Base-by-base conservation (phyloP, 1,140 invertebrate genomes). In the Trialeurodes vaporariorum region DNA sequence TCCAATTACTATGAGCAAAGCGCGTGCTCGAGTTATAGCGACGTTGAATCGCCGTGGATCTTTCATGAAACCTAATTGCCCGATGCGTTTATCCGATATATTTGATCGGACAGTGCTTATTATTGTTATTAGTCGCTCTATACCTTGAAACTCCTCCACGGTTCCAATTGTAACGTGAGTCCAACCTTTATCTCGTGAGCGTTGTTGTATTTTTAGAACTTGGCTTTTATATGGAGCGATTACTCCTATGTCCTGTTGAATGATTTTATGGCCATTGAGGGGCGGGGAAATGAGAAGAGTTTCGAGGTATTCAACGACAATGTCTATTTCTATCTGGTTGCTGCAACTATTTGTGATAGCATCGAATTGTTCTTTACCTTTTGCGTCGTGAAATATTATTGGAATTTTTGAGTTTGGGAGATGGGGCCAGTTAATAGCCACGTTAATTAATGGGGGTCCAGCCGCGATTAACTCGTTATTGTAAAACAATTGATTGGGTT, bases 401-500 rank as follows among this genome's bases (percentile, higher is more conserved):
- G 34, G 34, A 5, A 17, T 49, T 49, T 5, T 9, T 49, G 34
- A 17, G 34, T 49, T 49, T 49, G 34, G 34, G 5, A 49, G 17
- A 5, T 9, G 34, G 5, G 34, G 34, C 5, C 34, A 49, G 34
- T 49, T 49, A 17, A 49, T 5, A 17, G 34, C 34, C 5, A 49
- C 34, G 17, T 49, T 49, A 17, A 49, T 17, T 49, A 49, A 5
- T 17, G 5, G 5, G 5, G 34, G 34, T 17, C 5, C 34, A 5
- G 17, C 17, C 17, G 34, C 5, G 34, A 81, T 74, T 9, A 94
- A 79, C 73, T 88, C 85, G 24, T 79, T 79, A 72, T 91, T 84
- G 76, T 97, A 96, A 78, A 96, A 97, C 67, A 93, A 77, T 60
- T 81, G 77, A 74, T 88, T 95, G 12, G 92, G 86, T 17, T 93